Base-by-base conservation (phyloP, 2,113 vertebrate genomes). In the Bujurquina vittata region DNA sequence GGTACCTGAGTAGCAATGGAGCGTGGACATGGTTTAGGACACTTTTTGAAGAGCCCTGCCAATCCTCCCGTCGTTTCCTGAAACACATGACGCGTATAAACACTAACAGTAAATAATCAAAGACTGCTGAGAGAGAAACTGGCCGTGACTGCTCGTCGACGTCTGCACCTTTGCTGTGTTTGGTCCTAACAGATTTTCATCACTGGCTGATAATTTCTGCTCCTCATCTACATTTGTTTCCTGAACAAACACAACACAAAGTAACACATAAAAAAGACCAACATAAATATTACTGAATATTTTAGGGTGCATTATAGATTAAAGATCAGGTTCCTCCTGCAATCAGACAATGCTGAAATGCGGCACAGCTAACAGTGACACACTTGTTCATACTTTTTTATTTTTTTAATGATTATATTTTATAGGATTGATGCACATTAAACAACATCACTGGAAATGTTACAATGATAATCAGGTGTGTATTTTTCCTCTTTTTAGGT, bases 51-150 rank as follows among this genome's bases (percentile, higher is more conserved):
- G 49, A 92, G 46, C 17, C 86, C 90, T 52, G 86, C 59, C 1
- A 92, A 26, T 52, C 85, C 91, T 77, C 87, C 87, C 0, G 74
- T 63, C 73, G 94, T 94, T 80, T 92, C 91, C 94, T 95, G 79
- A 22, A 81, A 56, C 35, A 58, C 5, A 23, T 1, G 7, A 77
- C 15, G 69, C 20, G 57, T 18, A 10, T 2, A 77, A 26, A 49
- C 3, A 10, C 22, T 18, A 59, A 60, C 4, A 10, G 10, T 56
- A 8, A 81, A 46, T 4, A 3, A 59, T 1, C 10, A 67, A 22
- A 2, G 6, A 3, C 3, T 52, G 43, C 23, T 10, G 1, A 73
- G 26, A 63, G 1, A 46, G 7, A 80, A 46, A 85, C 18, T n/a
- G 29, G 3, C 10, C 12, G 11, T 40, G 10, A 46, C 33, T 12